Evolutionary conservation across 2,888 invertebrate genomes (phyloP), one percentile per base, ranked within the genome.

Genomic region (Urechis unicinctus): DNA sequence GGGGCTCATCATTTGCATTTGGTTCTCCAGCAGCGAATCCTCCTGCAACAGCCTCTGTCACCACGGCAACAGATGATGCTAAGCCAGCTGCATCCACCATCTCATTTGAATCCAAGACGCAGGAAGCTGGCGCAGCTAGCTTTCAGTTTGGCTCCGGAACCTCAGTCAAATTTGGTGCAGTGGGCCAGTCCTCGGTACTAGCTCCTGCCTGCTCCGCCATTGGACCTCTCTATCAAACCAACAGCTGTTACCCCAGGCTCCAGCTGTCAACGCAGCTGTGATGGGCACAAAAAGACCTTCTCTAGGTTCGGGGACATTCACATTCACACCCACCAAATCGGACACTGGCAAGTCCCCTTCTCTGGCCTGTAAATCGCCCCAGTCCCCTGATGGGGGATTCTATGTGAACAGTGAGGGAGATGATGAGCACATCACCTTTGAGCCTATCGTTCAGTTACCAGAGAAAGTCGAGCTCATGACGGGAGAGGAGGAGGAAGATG

Each of bases 401-500:
- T 67, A 67, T 57, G 72, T 74, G 52, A 62, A 69, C 1, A 72
- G 71, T 44, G 68, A 68, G 4, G 89, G 89, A 52, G 91, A 87
- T 78, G 88, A 87, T 61, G 88, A 90, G 0, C 87, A 86, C 53
- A 86, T 91, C 9, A 87, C 92, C 57, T 74, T 77, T 68, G 74
- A 77, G 55, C 80, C 81, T 1, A 71, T 79, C 24, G 71, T 81
- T 29, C 70, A 73, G 1, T 70, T 81, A 9, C 79, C 80, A 0
- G 79, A 79, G 6, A 68, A 68, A 29, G 67, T 75, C 3, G 70
- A 70, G 31, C 85, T 91, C 1, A 87, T 83, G 49, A 92, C 93
- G 0, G 93, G 95, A 0, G 94, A 96, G 78, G 95, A 96, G 75
- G 88, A 92, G 22, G 94, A 95, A 74, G 75, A 64, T 5, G 72